These are phyloP conservation scores for Phengaris arion DNA, from an alignment of 2,888 invertebrate genomes.

Conservation along the genomic window DNA sequence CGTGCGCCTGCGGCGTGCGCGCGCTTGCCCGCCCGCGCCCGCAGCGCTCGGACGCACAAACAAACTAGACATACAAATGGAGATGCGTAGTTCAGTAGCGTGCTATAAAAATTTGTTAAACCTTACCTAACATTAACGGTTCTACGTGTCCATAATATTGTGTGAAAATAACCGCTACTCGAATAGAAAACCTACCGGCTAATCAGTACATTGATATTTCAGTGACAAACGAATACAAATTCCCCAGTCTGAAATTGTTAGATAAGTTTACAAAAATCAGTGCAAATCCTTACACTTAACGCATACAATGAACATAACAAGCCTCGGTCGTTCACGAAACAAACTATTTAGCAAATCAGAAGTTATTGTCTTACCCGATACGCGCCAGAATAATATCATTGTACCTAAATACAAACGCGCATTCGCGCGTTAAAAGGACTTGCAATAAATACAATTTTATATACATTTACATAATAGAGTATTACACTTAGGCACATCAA, in stretches of 20 bases:
- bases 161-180: constrained; percentile 47
- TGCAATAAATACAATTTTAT: constrained; percentile 58
- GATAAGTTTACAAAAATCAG: constrained; percentile 33
- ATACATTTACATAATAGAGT: constrained; percentile 70
- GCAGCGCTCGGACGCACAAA: constrained; percentile 30
- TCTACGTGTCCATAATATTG: constrained; percentile 49
- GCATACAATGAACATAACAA: constrained; percentile 29
- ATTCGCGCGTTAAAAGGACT: constrained; percentile 47
- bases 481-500: constrained; percentile 81
- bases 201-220: constrained; percentile 47
- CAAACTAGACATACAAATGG: constrained; percentile 38
- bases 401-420: constrained; percentile 43
- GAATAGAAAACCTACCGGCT: constrained; percentile 56
- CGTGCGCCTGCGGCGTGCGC: not conserved
- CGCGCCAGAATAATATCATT: constrained; percentile 48
- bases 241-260: constrained; percentile 31
- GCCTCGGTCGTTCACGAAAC: constrained; percentile 22
- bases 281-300: constrained; percentile 23
- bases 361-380: constrained; percentile 62
- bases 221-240: constrained; percentile 30
- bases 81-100: constrained; percentile 62
- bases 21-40: not conserved
- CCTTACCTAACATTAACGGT: constrained; percentile 43
- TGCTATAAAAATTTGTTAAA: constrained; percentile 58
- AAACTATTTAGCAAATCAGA: constrained; percentile 43